Conservation (phyloP, 2,113 vertebrate species). For the Clarias macrocephalus region DNA sequence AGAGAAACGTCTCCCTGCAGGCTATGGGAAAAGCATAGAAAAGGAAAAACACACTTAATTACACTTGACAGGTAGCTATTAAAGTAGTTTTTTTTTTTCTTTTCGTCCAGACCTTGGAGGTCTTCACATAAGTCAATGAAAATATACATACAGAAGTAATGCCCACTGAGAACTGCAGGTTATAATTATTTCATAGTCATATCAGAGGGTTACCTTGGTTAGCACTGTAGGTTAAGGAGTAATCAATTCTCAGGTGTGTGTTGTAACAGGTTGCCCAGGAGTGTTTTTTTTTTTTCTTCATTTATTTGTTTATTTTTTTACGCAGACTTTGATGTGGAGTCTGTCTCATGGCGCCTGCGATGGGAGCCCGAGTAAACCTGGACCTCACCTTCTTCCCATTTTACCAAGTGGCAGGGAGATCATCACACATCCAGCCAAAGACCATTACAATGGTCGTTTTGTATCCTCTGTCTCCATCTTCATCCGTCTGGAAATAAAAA, state of each 20-base stretch:
- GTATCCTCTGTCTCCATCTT: constrained; percentile 63
- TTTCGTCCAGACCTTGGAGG: constrained; percentile 71
- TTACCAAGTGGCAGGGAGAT: constrained; percentile 53
- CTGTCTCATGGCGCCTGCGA: constrained; percentile 43
- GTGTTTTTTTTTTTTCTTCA: not conserved
- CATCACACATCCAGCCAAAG: constrained; percentile 62
- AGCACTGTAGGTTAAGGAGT: constrained; percentile 19
- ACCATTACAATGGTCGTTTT: constrained; percentile 67
- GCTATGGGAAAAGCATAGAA: constrained; percentile 85
- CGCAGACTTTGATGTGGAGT: constrained; percentile 56
- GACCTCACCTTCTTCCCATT: constrained; percentile 41
- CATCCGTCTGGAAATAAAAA: constrained; percentile 67
- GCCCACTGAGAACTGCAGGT: constrained; percentile 42
- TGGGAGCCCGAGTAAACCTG: constrained; percentile 43
- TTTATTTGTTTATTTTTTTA: not conserved
- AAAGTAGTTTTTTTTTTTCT: constrained; percentile 71
- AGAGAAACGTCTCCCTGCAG: constrained; percentile 81
- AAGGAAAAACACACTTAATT: constrained; percentile 98
- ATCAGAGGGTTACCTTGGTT: constrained; percentile 39
- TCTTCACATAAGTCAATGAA: constrained; percentile 75
- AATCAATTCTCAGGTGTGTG: constrained; percentile 55
- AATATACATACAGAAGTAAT: constrained; percentile 62
- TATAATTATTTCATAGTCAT: constrained; percentile 47
- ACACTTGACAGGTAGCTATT: constrained; percentile 95
- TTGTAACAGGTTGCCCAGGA: constrained; percentile 49